Evolutionary conservation across 2,797 vertebrate genomes (phyloP), one percentile per base, ranked within the genome.

Genomic region (Ctenopoma multispine): DNA sequence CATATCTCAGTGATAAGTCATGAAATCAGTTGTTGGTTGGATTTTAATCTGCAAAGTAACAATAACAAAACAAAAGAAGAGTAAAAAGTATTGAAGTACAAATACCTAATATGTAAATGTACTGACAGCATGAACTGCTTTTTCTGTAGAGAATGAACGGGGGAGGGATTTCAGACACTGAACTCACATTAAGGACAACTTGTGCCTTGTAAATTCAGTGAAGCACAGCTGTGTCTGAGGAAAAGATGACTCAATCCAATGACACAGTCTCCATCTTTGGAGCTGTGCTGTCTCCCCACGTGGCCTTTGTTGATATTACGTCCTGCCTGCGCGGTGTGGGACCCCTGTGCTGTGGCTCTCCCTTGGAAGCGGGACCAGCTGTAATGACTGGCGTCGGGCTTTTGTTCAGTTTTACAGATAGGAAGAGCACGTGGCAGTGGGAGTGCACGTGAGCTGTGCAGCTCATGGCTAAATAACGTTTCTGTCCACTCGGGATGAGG

Each of bases 391-490:
- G 60, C 57, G 38, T 61, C 23, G 27, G 74, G 69, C 50, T 21
- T 76, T 80, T 66, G 51, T 73, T 78, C 63, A 53, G 79, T 58
- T 66, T 82, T 36, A 15, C 31, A 79, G 66, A 71, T 7, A 79
- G 31, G 10, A 21, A 21, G 55, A 46, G 67, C 89, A 92, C 76
- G 85, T 91, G 89, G 60, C 71, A 68, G 63, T 1, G 63, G 47
- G 64, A 10, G 55, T 12, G 31, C 86, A 88, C 77, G 74, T 88
- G 90, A 91, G 77, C 56, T 4, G 63, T 1, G 34, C 34, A 60
- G 74, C 85, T 79, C 55, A 12, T 66, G 86, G 75, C 63, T n/a
- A 72, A 75, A 59, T 47, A 72, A 54, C 69, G 12, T 50, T 64
- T 66, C 27, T 60, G 21, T 75, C 48, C 50, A 46, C 57, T 53